Evolutionary conservation across 2,113 vertebrate genomes (phyloP).

Genomic region (Tupaia chinensis): DNA sequence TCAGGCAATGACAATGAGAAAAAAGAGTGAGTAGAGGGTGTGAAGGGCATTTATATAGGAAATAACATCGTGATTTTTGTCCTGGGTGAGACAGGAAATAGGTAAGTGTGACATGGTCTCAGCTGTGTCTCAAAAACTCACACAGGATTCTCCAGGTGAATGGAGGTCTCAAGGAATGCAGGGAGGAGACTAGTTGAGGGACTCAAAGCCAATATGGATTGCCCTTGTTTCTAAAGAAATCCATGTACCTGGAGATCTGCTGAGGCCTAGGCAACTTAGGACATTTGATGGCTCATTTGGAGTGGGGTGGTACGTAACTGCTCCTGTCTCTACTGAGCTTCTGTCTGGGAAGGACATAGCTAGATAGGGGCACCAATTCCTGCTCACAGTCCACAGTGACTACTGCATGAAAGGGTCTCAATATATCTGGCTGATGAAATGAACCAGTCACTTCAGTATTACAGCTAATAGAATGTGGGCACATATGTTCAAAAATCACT

Average conservation of each 20-base stretch:
- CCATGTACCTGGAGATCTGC: rapidly evolving
- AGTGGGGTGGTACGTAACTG: rapidly evolving
- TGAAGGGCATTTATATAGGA: neutral
- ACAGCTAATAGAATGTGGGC: too few relatives aligned
- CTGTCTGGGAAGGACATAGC: too few relatives aligned
- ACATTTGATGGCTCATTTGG: rapidly evolving
- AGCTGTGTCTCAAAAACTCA: neutral
- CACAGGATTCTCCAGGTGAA: neutral
- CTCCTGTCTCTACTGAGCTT: neutral
- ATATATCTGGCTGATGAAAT: neutral
- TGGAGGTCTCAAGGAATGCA: neutral
- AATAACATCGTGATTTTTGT: neutral
- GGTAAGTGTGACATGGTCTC: neutral
- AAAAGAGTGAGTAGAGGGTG: too few relatives aligned
- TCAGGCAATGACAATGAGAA: neutral
- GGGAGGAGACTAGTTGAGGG: neutral
- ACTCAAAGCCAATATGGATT: neutral
- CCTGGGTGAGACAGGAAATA: too few relatives aligned
- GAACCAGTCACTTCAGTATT: neutral
- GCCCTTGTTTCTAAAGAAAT: neutral
- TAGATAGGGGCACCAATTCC: too few relatives aligned
- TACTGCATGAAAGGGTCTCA: too few relatives aligned
- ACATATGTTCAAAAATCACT: neutral
- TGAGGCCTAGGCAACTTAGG: neutral
- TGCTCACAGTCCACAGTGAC: too few relatives aligned